These are phyloP conservation scores for Propsilocerus akamusi DNA, from an alignment of 1,140 invertebrate species.

Conservation along the genomic window DNA sequence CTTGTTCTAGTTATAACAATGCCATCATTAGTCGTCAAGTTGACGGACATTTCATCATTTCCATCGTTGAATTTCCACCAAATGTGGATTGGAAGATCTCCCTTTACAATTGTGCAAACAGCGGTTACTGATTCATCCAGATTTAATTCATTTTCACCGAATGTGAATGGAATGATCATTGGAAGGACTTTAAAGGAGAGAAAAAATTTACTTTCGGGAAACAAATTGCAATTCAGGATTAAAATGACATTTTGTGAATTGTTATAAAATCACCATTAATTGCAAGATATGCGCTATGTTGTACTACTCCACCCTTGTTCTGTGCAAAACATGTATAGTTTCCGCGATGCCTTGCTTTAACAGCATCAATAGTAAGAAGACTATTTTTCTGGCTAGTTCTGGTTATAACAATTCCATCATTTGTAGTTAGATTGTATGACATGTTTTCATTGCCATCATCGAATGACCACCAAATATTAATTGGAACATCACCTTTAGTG, in stretches of 20 bases:
- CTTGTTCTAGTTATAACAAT: constrained; percentile 15
- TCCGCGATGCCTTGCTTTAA: constrained; percentile 37
- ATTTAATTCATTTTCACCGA: constrained; percentile 32
- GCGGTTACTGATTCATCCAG: constrained; percentile 34
- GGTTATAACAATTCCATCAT: constrained; percentile 17
- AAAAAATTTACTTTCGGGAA: no score
- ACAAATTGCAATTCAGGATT: constrained; percentile 6
- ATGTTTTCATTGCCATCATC: constrained; percentile 27
- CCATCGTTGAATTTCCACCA: constrained; percentile 26
- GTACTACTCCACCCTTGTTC: constrained; percentile 45
- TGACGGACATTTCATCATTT: constrained; percentile 8
- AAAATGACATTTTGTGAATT: constrained; percentile 2
- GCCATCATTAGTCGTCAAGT: constrained; percentile 10
- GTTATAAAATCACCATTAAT: constrained; percentile 23
- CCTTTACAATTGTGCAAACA: constrained; percentile 30
- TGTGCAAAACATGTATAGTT: constrained; percentile 57
- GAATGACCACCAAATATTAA: constrained; percentile 43
- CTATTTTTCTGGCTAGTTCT: constrained; percentile 26
- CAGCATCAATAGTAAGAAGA: constrained; percentile 33
- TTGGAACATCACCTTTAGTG: constrained; percentile 48
- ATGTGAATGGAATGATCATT: constrained; percentile 29
- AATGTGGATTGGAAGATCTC: constrained; percentile 30
- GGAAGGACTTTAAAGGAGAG: constrained; percentile 19
- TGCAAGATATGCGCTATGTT: constrained; percentile 37
- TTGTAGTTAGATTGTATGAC: constrained; percentile 19